phyloP scores from a whole-genome alignment of 2,797 vertebrate species.

The Gadopsis marmoratus region DNA sequence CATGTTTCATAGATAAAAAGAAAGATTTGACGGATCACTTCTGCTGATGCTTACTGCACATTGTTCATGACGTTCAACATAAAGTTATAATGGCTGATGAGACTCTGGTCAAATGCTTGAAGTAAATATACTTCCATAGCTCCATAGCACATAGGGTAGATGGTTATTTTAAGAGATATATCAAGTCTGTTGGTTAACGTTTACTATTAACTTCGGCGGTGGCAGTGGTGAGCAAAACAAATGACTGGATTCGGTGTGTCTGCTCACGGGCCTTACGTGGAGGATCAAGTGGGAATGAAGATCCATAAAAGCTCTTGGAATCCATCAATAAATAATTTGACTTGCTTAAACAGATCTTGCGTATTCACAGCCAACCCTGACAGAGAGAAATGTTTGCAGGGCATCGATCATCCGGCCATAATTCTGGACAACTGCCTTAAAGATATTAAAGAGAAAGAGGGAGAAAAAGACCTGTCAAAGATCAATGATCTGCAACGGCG shows the following conservation, averaged over 20 bases:
- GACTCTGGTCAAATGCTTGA: too few relatives aligned
- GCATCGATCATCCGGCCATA: slow-evolving; percentile 29
- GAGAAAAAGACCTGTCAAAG: background rate
- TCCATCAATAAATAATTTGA: slow-evolving; percentile 3
- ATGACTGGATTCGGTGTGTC: background rate
- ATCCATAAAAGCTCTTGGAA: background rate
- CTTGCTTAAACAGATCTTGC: slow-evolving; percentile 3
- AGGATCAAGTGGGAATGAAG: background rate
- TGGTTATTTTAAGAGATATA: slow-evolving; percentile 4
- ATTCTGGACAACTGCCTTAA: slow-evolving; percentile 1
- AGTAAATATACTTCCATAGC: background rate
- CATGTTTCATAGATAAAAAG: too few relatives aligned
- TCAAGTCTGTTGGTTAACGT: background rate
- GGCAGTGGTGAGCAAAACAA: background rate
- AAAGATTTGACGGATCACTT: too few relatives aligned
- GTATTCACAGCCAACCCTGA: slow-evolving; percentile 14
- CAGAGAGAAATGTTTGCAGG: slow-evolving; percentile 16
- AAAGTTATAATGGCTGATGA: background rate
- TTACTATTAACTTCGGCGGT: background rate
- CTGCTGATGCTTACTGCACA: background rate
- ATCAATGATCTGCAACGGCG: slow-evolving; percentile 14
- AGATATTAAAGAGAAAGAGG: slow-evolving; percentile 19
- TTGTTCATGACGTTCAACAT: background rate
- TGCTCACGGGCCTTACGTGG: background rate
- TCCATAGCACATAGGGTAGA: background rate